Percentiles rank a stretch among this genome's conserved stretches.
These are phyloP conservation scores for Troides helena DNA, from an alignment of 2,888 invertebrate species.

Conservation along the genomic window DNA sequence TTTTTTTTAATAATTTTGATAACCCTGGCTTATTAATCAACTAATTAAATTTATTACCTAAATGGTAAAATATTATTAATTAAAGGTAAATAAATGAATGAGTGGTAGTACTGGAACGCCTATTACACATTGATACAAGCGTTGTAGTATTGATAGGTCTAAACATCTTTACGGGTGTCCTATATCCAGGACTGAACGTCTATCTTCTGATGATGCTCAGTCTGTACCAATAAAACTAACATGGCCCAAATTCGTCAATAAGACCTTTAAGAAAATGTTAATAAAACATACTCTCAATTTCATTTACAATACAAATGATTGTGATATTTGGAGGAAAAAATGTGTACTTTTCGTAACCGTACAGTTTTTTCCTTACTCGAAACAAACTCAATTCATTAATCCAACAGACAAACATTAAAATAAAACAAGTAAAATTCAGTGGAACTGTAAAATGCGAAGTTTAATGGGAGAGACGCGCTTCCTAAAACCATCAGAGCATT, in stretches of 20 bases:
- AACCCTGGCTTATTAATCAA: background rate
- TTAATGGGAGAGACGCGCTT: constrained; percentile 25
- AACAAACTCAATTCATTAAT: background rate
- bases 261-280: no score
- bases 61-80: background rate
- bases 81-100: background rate
- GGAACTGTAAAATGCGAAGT: constrained; percentile 7
- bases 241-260: no score
- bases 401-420: background rate
- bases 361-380: background rate
- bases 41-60: background rate
- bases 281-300: no score
- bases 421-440: constrained; percentile 1
- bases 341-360: background rate
- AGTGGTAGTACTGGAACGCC: no score
- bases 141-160: no score
- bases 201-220: no score
- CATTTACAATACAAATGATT: background rate
- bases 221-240: no score
- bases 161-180: no score
- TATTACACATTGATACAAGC: no score
- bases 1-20: background rate
- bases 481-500: constrained; percentile 30
- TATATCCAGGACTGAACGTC: no score
- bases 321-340: background rate